Base-by-base conservation (phyloP, 1,140 invertebrate species). In the Bombus waltoni region DNA sequence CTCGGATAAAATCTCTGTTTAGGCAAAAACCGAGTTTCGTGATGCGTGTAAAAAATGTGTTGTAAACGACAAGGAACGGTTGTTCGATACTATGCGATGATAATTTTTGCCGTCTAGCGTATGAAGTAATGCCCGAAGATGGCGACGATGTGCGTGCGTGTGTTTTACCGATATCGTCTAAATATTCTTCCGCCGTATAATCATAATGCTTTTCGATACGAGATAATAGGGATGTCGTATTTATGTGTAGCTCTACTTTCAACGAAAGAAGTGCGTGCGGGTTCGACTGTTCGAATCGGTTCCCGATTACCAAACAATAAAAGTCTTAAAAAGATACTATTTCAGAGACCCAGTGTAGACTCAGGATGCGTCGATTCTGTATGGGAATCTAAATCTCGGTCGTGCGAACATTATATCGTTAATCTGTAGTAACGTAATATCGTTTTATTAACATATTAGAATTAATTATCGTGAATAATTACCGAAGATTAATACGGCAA, bases 391-490 rank as follows among this genome's bases (percentile, higher is more conserved):
- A 47, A 76, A 83, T 88, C 53, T 87, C 87, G 88, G 81, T 76
- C 87, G 80, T 89, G 87, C 82, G 90, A 90, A 88, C 80, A 91
- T 88, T 83, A 76, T 89, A 89, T 87, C 78, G 78, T 88, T 91
- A 91, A 87, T 72, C 42, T 90, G 75, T 92, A 92, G 91, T 86
- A 86, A 88, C 91, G 76, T 93, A 92, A 89, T 72, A 72, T 59
- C 77, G 68, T 93, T 93, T 93, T 92, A 93, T 92, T 93, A 94
- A 92, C 86, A 81, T 72, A 72, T 53, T 94, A 93, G 92, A 79
- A 91, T 92, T 92, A 90, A 92, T 90, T 87, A 86, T 80, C 82
- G 62, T 91, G 86, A 87, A 89, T 35, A 83, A 77, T 62, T 81
- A 90, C 65, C 40, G 70, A 86, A 57, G 59, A 81, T 77, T 35